Evolutionary conservation across 2,113 vertebrate species (phyloP).

Genomic region (Rhinopomastus cyanomelas): DNA sequence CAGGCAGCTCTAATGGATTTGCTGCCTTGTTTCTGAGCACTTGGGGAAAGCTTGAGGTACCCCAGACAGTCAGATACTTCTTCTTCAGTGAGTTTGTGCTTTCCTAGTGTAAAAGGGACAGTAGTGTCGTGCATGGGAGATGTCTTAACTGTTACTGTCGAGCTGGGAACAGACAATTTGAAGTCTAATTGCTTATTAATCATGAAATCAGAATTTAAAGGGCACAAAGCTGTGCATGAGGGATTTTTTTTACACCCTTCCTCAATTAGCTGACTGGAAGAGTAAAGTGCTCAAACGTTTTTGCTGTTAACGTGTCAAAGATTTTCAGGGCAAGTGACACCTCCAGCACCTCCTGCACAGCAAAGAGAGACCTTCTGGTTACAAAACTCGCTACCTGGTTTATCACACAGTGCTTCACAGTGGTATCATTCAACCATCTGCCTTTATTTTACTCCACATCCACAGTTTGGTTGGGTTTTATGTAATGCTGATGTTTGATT

Average conservation of each 20-base stretch:
- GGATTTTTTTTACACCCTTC: background rate
- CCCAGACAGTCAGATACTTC: conserved; percentile 13
- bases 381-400: background rate
- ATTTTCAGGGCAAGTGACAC: background rate
- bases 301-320: background rate
- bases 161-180: conserved; percentile 14
- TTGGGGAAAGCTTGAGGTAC: background rate
- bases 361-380: background rate
- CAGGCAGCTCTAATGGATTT: background rate
- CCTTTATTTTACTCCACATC: background rate
- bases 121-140: conserved; percentile 36
- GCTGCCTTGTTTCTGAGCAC: conserved; percentile 32
- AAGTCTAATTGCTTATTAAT: background rate
- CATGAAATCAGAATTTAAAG: background rate
- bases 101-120: conserved; percentile 42
- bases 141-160: conserved; percentile 49
- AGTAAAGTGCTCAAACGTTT: background rate
- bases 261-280: background rate
- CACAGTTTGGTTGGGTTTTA: background rate
- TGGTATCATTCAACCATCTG: background rate
- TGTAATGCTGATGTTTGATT: background rate
- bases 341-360: background rate
- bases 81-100: conserved; percentile 26
- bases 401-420: background rate
- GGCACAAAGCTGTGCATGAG: background rate